phyloP scores from a whole-genome alignment of 2,797 vertebrate species.

The Coluber constrictor region DNA sequence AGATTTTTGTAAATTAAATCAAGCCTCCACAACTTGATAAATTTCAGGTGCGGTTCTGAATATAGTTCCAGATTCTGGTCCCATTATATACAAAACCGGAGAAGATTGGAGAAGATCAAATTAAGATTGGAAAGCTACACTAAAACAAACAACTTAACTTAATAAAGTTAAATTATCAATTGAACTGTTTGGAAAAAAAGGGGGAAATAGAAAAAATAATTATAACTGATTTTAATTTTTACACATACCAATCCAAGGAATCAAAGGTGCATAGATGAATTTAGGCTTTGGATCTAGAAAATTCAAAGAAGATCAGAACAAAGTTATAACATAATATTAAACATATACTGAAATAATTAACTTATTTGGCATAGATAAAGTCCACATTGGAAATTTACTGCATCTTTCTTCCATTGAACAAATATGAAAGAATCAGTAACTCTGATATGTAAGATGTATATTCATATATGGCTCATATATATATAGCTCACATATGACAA shows the following conservation, averaged over 20 bases:
- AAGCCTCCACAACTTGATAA: not conserved
- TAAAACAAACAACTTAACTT: not conserved
- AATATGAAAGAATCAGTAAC: not conserved
- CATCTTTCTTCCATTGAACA: not conserved
- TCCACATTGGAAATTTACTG: not conserved
- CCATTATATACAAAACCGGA: not conserved
- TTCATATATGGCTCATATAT: not conserved
- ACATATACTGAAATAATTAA: not conserved
- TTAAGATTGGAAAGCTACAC: not conserved
- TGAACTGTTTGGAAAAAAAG: not conserved
- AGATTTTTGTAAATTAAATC: not conserved
- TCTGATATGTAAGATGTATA: not conserved
- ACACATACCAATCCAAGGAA: slow-evolving; percentile 55
- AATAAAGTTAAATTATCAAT: not conserved
- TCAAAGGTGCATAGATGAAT: slow-evolving; percentile 29
- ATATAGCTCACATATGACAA: not conserved
- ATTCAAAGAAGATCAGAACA: not conserved
- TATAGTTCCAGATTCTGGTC: not conserved
- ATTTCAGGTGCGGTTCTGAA: not conserved
- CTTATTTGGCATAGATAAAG: not conserved
- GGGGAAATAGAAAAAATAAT: not conserved
- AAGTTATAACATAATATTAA: not conserved
- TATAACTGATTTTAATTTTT: not conserved
- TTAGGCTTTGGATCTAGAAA: slow-evolving; percentile 62
- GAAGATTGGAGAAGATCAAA: not conserved